Evolutionary conservation across 2,888 invertebrate genomes (phyloP).

Genomic region (Caenorhabditis angaria): DNA sequence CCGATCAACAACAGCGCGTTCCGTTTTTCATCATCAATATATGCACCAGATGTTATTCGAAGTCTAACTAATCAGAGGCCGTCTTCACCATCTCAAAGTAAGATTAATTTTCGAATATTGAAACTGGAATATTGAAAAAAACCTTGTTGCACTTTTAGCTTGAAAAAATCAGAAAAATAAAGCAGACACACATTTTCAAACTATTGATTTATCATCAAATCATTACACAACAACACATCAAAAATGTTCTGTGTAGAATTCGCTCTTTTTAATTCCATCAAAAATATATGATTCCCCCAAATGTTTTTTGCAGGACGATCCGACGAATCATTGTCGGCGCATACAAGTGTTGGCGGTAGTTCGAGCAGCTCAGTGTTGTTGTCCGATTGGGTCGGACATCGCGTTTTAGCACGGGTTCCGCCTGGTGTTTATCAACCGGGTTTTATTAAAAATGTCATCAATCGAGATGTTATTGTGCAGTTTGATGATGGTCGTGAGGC

Average conservation of each 20-base stretch:
- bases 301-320: constrained; percentile 8
- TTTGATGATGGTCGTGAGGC: constrained; percentile 52
- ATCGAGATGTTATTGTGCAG: constrained; percentile 52
- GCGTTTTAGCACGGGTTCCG: constrained; percentile 58
- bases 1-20: constrained; percentile 33
- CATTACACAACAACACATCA: not conserved
- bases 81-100: constrained; percentile 18
- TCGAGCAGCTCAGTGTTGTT: constrained; percentile 21
- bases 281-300: not conserved
- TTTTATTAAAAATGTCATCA: constrained; percentile 36
- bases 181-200: too few relatives aligned
- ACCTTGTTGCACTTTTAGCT: too few relatives aligned
- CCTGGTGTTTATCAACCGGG: constrained; percentile 52
- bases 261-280: not conserved
- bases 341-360: not conserved
- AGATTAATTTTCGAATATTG: not conserved
- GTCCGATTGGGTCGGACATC: constrained; percentile 56
- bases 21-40: constrained; percentile 39
- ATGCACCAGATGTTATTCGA: constrained; percentile 36
- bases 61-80: constrained; percentile 39
- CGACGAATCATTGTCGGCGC: constrained; percentile 1
- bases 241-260: not conserved
- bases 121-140: too few relatives aligned
- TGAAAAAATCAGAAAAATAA: too few relatives aligned
- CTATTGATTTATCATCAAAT: too few relatives aligned